These are phyloP conservation scores for Pocillopora verrucosa DNA, from an alignment of 64 coral and sea anemone genomes.

Conservation along the genomic window DNA sequence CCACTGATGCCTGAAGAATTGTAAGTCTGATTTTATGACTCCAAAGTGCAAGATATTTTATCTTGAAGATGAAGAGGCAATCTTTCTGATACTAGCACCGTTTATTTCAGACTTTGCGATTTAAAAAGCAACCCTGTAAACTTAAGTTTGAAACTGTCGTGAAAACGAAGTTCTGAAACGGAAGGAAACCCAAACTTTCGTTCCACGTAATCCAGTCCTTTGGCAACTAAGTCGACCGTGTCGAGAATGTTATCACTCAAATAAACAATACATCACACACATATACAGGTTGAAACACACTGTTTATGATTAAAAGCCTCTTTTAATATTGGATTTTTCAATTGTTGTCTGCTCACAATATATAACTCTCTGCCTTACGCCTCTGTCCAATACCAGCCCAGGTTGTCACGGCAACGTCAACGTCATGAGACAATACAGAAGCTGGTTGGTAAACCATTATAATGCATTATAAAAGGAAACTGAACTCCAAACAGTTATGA, in stretches of 20 bases:
- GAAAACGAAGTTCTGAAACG: neutral
- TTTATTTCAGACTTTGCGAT: neutral
- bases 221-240: neutral
- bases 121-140: neutral
- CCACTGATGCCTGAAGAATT: neutral
- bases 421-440: constrained; percentile 39
- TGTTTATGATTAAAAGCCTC: neutral
- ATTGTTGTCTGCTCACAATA: neutral
- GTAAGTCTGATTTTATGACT: neutral
- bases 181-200: neutral
- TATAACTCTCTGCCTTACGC: neutral
- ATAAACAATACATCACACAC: neutral
- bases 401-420: constrained; percentile 12
- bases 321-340: constrained; percentile 1
- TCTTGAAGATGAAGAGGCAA: neutral
- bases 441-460: constrained; percentile 33
- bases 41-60: constrained; percentile 29
- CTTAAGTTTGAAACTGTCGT: neutral
- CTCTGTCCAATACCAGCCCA: neutral
- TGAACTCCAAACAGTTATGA: constrained; percentile 37
- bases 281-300: neutral
- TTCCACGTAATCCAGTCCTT: neutral
- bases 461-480: constrained; percentile 31
- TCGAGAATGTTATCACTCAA: neutral
- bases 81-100: neutral